A percentile compares a stretch with the other conserved stretches of the same genome.
These are phyloP conservation scores for Petrocephalus zakoni DNA, from an alignment of 2,113 vertebrate species.

Conservation along the genomic window DNA sequence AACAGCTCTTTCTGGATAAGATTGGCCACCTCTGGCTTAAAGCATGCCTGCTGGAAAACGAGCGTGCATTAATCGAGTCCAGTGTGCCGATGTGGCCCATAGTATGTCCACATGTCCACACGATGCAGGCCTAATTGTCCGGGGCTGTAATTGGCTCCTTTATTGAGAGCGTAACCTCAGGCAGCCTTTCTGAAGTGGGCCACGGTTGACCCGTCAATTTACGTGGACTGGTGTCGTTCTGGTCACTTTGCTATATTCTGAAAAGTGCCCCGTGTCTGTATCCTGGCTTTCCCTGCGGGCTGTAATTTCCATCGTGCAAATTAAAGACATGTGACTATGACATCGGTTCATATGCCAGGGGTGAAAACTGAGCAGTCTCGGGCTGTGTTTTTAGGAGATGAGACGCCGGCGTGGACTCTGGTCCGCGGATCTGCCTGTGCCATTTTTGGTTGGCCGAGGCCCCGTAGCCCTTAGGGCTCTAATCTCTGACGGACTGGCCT, in stretches of 20 bases:
- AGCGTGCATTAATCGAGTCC: background rate
- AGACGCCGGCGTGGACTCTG: background rate
- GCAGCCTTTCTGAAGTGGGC: background rate
- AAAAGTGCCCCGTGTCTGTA: background rate
- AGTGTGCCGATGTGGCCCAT: background rate
- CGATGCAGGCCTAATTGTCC: background rate
- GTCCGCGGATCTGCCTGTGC: background rate
- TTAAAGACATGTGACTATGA: background rate
- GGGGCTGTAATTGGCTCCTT: background rate
- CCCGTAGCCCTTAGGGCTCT: background rate
- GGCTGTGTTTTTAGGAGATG: background rate
- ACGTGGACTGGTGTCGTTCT: background rate
- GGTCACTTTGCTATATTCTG: background rate
- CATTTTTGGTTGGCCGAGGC: background rate
- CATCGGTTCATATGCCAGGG: background rate
- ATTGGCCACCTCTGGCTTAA: too few species aligned
- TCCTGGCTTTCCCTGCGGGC: background rate
- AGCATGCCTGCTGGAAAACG: background rate
- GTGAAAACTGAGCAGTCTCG: background rate
- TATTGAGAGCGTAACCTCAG: background rate
- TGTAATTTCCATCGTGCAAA: slow-evolving; percentile 1
- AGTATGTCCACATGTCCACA: background rate
- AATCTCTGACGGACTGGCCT: background rate
- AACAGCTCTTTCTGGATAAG: too few species aligned
- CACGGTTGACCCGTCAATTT: background rate